A percentile compares a stretch with the other conserved stretches of the same genome.
These are phyloP conservation scores for Cerastoderma edule DNA, from an alignment of 2,888 invertebrate genomes.

Conservation along the genomic window DNA sequence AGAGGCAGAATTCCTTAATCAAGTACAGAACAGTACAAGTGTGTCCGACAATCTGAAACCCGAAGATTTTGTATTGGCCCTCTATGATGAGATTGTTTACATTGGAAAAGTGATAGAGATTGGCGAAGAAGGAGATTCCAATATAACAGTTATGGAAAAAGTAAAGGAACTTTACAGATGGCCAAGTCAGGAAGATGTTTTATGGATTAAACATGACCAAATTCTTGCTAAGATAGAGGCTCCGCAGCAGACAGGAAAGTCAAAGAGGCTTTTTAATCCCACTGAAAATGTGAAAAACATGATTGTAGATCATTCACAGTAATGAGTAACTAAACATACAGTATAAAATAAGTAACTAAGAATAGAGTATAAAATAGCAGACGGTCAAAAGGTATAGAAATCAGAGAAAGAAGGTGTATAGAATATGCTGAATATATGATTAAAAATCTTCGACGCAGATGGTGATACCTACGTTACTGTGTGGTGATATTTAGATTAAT, in stretches of 20 bases:
- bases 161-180: slow-evolving; percentile 16
- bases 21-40: no score
- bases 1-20: no score
- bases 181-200: slow-evolving; percentile 21
- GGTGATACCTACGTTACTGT: not conserved
- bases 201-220: slow-evolving; percentile 7
- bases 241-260: slow-evolving; percentile 10
- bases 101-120: slow-evolving; percentile 14
- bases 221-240: not conserved
- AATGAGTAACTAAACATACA: not conserved
- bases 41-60: not conserved
- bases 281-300: not conserved
- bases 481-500: no score
- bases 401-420: no score
- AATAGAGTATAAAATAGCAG: not conserved
- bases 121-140: slow-evolving; percentile 1
- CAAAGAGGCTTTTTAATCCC: slow-evolving; percentile 6
- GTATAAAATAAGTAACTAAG: not conserved
- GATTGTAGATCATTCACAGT: not conserved
- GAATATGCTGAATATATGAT: not conserved
- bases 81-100: not conserved
- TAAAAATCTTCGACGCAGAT: not conserved
- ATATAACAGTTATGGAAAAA: slow-evolving; percentile 23
- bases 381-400: not conserved
- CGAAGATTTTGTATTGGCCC: not conserved